Evolutionary conservation across 2,888 invertebrate genomes (phyloP), one percentile per base, ranked within the genome.

Genomic region (Tipula lateralis): DNA sequence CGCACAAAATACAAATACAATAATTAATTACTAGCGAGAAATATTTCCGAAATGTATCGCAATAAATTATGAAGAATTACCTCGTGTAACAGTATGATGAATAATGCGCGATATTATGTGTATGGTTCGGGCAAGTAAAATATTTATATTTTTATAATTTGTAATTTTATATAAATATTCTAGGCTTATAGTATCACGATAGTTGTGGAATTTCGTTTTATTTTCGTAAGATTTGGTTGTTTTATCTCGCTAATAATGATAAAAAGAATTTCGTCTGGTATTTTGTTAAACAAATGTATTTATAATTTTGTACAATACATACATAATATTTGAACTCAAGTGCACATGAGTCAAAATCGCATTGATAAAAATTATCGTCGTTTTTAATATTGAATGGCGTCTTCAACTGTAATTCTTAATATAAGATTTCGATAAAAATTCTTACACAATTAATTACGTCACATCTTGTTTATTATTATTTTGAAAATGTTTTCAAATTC

Each of bases 1-100:
- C 66, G 66, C 66, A 66, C 66, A 66, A 66, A 66, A 66, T 66
- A 66, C 66, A 66, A 66, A 66, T 24, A 9, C 66, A 66, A 66
- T 9, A 66, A 66, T 66, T 66, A 66, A 66, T 66, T n/a, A 66
- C 66, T 66, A 24, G 66, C 66, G 50, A 66, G 24, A 66, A 66
- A 66, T 66, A 66, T 66, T 66, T 19, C 44, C 44, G 44, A 50
- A n/a, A 19, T 16, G 9, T 66, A 66, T 66, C 24, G 19, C 3
- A 24, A 66, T 66, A 24, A 66, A 66, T 66, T 66, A 24, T 66
- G 66, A 66, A 24, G 66, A 66, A 66, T 24, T 66, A 66, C 24
- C 7, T 13, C 66, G 66, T 66, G 24, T 66, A 66, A 66, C 66
- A 66, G 66, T 66, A 66, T 66, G 66, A 66, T 66, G 66, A 24